These are phyloP conservation scores for Zaprionus africanus DNA, from an alignment of 1,140 invertebrate genomes.

Conservation along the genomic window DNA sequence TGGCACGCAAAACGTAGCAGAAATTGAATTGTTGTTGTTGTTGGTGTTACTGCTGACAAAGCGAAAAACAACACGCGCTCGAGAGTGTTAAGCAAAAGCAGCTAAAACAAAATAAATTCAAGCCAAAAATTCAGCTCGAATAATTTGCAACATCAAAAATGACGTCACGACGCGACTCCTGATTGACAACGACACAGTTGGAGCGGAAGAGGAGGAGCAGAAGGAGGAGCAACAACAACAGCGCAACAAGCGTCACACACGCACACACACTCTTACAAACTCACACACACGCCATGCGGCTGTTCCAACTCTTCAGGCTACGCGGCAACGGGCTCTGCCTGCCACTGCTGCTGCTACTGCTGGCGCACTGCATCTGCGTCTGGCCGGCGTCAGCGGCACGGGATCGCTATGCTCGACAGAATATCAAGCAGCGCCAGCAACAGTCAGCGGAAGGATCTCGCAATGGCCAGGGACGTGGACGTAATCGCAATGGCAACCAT, in stretches of 20 bases:
- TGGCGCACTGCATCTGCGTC: constrained; percentile 56
- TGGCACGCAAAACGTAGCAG: constrained; percentile 69
- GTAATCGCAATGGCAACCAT: constrained; percentile 23
- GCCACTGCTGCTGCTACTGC: constrained; percentile 57
- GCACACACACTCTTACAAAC: constrained; percentile 3
- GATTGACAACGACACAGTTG: neutral
- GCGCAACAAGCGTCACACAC: neutral
- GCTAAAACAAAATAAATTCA: constrained; percentile 12
- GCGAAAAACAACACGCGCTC: constrained; percentile 43
- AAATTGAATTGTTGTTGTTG: constrained; percentile 4
- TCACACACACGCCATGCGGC: constrained; percentile 3
- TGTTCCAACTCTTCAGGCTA: constrained; percentile 42
- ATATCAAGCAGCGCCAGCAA: constrained; percentile 44
- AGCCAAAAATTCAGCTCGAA: constrained; percentile 4
- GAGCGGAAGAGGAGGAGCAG: neutral
- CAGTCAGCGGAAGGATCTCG: constrained; percentile 49
- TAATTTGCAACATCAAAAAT: constrained; percentile 36
- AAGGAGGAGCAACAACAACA: neutral
- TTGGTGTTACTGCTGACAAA: constrained; percentile 30
- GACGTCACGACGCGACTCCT: constrained; percentile 60
- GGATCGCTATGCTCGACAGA: constrained; percentile 62
- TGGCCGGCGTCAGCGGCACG: constrained; percentile 63
- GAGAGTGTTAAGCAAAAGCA: no score
- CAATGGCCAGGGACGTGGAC: constrained; percentile 26
- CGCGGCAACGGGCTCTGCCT: constrained; percentile 44